These are phyloP conservation scores for Bungarus multicinctus DNA, from an alignment of 2,113 vertebrate species.

Conservation along the genomic window DNA sequence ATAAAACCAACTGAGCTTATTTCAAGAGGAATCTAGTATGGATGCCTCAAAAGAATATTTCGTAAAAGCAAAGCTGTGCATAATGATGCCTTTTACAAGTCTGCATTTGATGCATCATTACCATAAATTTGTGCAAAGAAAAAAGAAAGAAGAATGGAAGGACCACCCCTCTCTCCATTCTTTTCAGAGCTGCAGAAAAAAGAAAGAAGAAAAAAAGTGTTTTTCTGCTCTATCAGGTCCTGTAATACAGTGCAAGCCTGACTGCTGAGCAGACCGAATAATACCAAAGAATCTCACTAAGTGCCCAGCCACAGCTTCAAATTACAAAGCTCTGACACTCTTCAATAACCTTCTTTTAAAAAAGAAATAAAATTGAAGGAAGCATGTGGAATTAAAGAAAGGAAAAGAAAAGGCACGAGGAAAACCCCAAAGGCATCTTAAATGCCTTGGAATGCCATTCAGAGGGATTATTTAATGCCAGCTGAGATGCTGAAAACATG, in stretches of 20 bases:
- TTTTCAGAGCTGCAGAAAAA: conserved; percentile 1
- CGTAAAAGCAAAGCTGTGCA: background rate
- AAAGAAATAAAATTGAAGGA: conserved; percentile 16
- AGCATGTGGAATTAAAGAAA: conserved; percentile 1
- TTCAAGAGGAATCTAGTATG: background rate
- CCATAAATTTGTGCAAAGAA: conserved; percentile 39
- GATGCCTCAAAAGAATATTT: background rate
- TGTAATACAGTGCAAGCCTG: conserved; percentile 20
- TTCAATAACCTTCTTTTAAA: background rate
- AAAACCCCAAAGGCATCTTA: background rate
- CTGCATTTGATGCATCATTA: conserved; percentile 11
- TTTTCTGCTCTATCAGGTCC: conserved; percentile 29
- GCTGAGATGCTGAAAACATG: conserved; percentile 28
- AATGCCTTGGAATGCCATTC: conserved; percentile 1
- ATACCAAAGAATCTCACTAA: conserved; percentile 7
- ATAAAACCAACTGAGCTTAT: conserved; percentile 12
- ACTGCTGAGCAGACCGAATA: conserved; percentile 13
- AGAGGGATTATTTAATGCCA: conserved; percentile 24
- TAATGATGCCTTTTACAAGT: conserved; percentile 9
- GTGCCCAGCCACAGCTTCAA: conserved; percentile 10
- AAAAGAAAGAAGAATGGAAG: conserved; percentile 6
- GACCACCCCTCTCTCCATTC: background rate
- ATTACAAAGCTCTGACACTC: background rate
- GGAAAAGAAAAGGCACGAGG: background rate
- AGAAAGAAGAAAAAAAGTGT: background rate